Conservation (phyloP, 1,140 invertebrate genomes). For the Rhopalosiphum maidis region DNA sequence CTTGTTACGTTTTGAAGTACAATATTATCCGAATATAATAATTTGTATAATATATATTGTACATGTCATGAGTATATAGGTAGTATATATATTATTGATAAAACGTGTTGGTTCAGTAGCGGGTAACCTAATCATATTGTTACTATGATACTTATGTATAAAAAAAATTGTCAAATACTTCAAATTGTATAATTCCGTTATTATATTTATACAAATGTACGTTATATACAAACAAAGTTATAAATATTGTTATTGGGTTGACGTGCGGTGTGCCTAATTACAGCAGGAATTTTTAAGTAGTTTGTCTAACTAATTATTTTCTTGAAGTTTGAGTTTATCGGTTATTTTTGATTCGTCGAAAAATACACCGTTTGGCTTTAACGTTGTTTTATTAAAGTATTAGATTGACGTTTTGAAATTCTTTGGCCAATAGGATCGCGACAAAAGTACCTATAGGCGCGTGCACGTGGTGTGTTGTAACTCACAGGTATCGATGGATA, state of each 20-base stretch:
- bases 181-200: background rate
- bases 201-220: background rate
- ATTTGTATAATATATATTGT: background rate
- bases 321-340: background rate
- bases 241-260: constrained; percentile 10
- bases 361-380: background rate
- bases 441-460: background rate
- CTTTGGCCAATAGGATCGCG: background rate
- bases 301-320: background rate
- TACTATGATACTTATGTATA: background rate
- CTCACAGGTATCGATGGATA: too few species aligned
- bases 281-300: constrained; percentile 16
- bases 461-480: constrained; percentile 20
- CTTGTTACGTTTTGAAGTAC: background rate
- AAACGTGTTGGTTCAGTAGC: background rate
- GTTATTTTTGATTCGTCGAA: background rate
- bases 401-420: background rate
- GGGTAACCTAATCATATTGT: background rate
- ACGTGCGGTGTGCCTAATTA: background rate
- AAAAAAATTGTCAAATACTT: background rate
- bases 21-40: background rate
- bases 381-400: constrained; percentile 22
- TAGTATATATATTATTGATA: background rate
- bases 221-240: background rate
- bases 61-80: background rate